phyloP scores from a whole-genome alignment of 2,888 invertebrate genomes.

The Epirrhoe alternata region DNA sequence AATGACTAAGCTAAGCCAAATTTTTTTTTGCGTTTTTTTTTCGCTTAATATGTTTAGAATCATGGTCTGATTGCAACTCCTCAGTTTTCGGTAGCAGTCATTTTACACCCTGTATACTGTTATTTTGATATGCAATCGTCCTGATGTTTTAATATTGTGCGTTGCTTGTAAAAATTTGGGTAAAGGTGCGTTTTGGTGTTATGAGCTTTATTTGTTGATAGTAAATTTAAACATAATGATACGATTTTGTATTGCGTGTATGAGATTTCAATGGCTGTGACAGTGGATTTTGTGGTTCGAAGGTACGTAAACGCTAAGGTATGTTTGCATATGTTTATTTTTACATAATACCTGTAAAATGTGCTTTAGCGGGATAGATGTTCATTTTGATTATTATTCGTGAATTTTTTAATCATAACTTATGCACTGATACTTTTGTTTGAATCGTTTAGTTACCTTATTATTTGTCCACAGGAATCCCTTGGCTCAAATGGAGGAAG shows the following conservation, averaged over 20 bases:
- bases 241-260: background rate
- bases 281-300: background rate
- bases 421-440: background rate
- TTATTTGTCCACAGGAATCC: constrained; percentile 91
- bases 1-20: too few species aligned
- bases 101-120: too few species aligned
- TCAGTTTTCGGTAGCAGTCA: too few species aligned
- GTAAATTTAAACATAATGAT: constrained; percentile 1
- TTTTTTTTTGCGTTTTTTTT: too few species aligned
- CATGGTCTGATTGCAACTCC: too few species aligned
- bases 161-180: constrained; percentile 10
- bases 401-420: background rate
- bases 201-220: constrained; percentile 14
- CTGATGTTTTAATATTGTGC: background rate
- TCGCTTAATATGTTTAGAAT: too few species aligned
- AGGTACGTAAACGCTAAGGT: constrained; percentile 16
- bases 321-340: constrained; percentile 8
- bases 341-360: background rate
- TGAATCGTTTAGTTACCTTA: constrained; percentile 27
- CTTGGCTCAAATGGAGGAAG: constrained; percentile 99
- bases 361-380: constrained; percentile 1
- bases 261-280: constrained; percentile 4
- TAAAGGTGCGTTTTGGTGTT: background rate
- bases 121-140: background rate
- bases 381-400: background rate